Evolutionary conservation across 2,797 vertebrate species (phyloP).

Genomic region (Champsocephalus gunnari): DNA sequence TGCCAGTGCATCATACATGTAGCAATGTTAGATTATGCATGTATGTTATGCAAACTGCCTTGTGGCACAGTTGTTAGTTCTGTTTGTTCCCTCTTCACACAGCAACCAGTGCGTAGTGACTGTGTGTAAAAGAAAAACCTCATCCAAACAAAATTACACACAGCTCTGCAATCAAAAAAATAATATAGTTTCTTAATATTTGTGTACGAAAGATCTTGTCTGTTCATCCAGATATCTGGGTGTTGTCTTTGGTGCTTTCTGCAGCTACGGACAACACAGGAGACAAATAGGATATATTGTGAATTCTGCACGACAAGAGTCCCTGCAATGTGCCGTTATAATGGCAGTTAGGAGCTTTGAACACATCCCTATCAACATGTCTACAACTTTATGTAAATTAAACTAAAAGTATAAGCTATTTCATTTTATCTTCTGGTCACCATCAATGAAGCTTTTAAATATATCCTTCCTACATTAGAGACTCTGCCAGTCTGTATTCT

Average conservation of each 20-base stretch:
- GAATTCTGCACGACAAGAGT: slow-evolving; percentile 1
- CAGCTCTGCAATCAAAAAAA: not conserved
- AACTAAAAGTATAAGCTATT: not conserved
- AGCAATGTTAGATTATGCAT: slow-evolving; percentile 29
- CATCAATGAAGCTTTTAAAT: not conserved
- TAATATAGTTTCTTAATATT: not conserved
- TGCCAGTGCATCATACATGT: slow-evolving; percentile 1
- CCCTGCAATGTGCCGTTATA: not conserved
- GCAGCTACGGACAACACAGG: slow-evolving; percentile 7
- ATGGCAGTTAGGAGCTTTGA: not conserved
- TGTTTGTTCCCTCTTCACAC: slow-evolving; percentile 13
- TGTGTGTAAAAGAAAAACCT: not conserved
- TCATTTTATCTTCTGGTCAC: not conserved
- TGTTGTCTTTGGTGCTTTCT: slow-evolving; percentile 5
- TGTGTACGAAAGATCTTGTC: not conserved
- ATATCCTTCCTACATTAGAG: slow-evolving; percentile 4
- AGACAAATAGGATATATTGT: slow-evolving; percentile 24
- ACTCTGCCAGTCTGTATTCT: not conserved
- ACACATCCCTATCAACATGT: not conserved
- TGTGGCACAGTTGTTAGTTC: slow-evolving; percentile 22
- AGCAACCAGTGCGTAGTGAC: not conserved
- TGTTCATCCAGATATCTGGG: slow-evolving; percentile 5
- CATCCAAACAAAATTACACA: too few relatives aligned
- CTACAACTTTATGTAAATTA: not conserved
- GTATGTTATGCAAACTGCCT: slow-evolving; percentile 27